A percentile compares a stretch with the other conserved stretches of the same genome.
Evolutionary conservation across 2,797 vertebrate species (phyloP).

Genomic region (Florisuga fusca): DNA sequence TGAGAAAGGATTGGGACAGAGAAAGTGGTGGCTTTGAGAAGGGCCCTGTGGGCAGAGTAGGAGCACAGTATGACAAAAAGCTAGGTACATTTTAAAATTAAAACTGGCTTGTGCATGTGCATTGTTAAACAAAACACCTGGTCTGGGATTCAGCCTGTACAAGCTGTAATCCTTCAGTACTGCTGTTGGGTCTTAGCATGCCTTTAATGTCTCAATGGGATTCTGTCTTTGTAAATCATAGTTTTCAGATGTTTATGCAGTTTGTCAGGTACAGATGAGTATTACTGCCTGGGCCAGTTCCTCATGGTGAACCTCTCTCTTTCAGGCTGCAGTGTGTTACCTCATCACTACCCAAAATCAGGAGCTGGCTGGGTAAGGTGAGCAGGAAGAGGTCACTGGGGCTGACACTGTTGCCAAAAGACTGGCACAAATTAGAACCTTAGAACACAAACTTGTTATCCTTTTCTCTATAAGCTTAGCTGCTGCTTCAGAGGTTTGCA

Average conservation of each 20-base stretch:
- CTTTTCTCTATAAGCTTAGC: neutral
- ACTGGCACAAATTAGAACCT: neutral
- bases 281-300: neutral
- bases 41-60: neutral
- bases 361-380: neutral
- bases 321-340: neutral
- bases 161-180: neutral
- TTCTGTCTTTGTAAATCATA: neutral
- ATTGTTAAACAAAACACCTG: neutral
- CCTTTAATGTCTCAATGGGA: neutral
- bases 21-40: neutral
- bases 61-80: neutral
- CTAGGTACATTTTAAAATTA: neutral
- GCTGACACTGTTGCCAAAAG: neutral
- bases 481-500: neutral
- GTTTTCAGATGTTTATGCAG: neutral
- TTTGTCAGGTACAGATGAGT: neutral
- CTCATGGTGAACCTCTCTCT: neutral
- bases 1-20: neutral
- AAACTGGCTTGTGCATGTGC: neutral
- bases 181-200: neutral
- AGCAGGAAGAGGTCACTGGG: neutral
- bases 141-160: neutral
- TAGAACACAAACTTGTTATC: neutral
- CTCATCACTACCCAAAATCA: fast-evolving